Conservation (phyloP, 2,888 invertebrate species). For the Diogma glabrata region DNA sequence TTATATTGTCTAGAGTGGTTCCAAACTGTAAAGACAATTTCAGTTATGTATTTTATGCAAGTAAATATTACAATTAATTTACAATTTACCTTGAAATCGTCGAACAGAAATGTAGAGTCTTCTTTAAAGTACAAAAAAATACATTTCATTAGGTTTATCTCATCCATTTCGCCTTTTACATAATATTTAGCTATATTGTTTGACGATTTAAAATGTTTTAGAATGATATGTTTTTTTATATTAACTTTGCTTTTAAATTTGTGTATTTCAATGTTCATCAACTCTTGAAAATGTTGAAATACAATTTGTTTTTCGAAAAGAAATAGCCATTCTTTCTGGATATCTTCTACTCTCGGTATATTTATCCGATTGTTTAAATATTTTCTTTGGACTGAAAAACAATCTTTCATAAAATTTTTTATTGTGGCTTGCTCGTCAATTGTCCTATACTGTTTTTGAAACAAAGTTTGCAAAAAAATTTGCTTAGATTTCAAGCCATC, state of each 20-base stretch:
- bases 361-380: background rate
- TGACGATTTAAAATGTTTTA: background rate
- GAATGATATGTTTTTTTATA: background rate
- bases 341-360: background rate
- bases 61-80: background rate
- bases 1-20: background rate
- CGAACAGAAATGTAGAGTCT: too few species aligned
- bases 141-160: background rate
- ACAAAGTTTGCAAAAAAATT: too few species aligned
- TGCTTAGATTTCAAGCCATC: too few species aligned
- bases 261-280: background rate
- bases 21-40: background rate
- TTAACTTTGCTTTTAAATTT: background rate
- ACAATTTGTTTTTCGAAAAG: background rate
- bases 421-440: background rate
- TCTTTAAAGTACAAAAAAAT: background rate
- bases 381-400: background rate
- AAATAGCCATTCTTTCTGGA: background rate
- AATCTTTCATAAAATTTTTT: background rate
- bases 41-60: background rate
- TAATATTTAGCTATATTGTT: background rate
- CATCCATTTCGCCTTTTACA: background rate
- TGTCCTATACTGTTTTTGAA: background rate
- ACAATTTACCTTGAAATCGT: background rate
- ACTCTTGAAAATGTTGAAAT: background rate